Evolutionary conservation across 1,140 invertebrate genomes (phyloP), one percentile per base, ranked within the genome.

Genomic region (Laupala kohalensis): DNA sequence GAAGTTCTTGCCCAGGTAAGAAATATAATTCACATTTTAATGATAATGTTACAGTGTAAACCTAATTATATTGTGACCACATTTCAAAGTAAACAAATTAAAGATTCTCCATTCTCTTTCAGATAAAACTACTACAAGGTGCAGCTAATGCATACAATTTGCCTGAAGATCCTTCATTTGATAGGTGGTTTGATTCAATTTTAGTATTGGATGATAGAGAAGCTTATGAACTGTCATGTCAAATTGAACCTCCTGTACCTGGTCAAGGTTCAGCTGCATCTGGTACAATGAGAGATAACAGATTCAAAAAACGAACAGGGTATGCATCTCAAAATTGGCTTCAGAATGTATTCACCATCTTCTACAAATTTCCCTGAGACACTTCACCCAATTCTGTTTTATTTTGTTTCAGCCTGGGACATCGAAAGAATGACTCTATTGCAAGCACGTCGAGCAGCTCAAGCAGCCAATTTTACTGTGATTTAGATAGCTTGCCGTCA

Each of bases 71-170:
- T n/a, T 15, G n/a, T 15, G n/a, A 63, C 13, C 13, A 63, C 13
- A 63, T 15, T 15, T 15, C 13, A 63, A 63, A 13, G n/a, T n/a
- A n/a, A n/a, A n/a, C 28, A 69, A 69, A 28, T 27, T 53, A 25
- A 27, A 24, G 27, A 4, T 53, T 28, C 4, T 25, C 53, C n/a
- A 70, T 62, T 12, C 4, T 63, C 15, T 70, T 70, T 63, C 77
- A 93, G 81, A 96, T 99, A 66, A 94, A 97, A 80, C 82, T 99
- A 69, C 83, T 98, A 6, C 97, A 99, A 82, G 94, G 95, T 13
- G 95, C 97, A n/a, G 96, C 97, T 0, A 96, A 97, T 80, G 94
- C 95, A 2, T 99, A 99, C 78, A 90, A 92, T 77, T 88, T 99
- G 73, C 86, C 86, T 24, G 85, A 87, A 67, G 94, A 98, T 81